Evolutionary conservation across 2,888 invertebrate species (phyloP).

Genomic region (Cetonia aurata): DNA sequence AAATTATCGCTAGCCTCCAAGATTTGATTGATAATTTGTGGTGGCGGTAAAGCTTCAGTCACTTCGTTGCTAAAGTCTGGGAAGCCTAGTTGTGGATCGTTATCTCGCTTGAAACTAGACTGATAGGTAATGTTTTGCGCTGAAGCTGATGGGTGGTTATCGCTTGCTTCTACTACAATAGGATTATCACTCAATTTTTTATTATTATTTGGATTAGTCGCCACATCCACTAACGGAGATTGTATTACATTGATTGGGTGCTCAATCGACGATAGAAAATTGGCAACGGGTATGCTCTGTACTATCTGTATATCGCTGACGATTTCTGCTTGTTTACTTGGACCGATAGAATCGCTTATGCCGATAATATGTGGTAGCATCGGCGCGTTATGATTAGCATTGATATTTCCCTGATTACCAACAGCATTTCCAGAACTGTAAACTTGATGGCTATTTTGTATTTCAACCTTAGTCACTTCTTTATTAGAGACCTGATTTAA

Average conservation of each 20-base stretch:
- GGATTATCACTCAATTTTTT: constrained; percentile 63
- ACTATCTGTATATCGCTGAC: constrained; percentile 68
- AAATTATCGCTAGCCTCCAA: constrained; percentile 41
- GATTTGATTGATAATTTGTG: constrained; percentile 37
- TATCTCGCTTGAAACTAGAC: constrained; percentile 53
- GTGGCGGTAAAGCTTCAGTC: constrained; percentile 42
- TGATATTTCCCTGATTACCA: background rate
- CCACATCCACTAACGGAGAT: constrained; percentile 76
- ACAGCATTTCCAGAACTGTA: constrained; percentile 8
- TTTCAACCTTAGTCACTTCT: constrained; percentile 19
- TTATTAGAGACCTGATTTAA: constrained; percentile 24
- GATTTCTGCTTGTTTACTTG: constrained; percentile 15
- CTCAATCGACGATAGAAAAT: constrained; percentile 78
- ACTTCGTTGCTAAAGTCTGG: constrained; percentile 50
- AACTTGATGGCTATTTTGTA: constrained; percentile 37
- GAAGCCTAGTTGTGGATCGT: constrained; percentile 52
- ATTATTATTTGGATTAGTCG: constrained; percentile 57
- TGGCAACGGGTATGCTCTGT: constrained; percentile 77
- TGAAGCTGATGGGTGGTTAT: constrained; percentile 69
- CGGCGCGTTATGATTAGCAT: background rate
- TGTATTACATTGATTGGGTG: constrained; percentile 80
- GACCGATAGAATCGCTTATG: background rate
- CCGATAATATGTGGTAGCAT: no score
- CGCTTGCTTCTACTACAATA: constrained; percentile 64
- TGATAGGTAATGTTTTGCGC: constrained; percentile 57